phyloP scores from a whole-genome alignment of 2,113 vertebrate species.

The Pygoscelis adeliae region DNA sequence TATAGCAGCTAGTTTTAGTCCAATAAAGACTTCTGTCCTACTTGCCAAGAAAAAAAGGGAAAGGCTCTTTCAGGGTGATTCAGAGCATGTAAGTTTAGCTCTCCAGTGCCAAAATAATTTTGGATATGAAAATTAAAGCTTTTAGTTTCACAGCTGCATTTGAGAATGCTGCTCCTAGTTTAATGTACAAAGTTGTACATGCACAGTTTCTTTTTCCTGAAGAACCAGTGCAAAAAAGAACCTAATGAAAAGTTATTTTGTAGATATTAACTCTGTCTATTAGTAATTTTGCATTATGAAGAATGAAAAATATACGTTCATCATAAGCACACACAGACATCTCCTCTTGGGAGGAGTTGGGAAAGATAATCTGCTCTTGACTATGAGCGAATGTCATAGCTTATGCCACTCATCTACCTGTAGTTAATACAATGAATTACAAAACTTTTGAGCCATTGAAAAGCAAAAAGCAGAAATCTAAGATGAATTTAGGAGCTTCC shows the following conservation, averaged over 20 bases:
- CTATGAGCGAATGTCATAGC: not conserved
- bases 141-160: not conserved
- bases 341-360: fast-evolving
- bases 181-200: not conserved
- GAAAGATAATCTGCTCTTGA: not conserved
- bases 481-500: not conserved
- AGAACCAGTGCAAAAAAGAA: not conserved
- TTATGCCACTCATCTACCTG: not conserved
- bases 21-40: not conserved
- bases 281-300: not conserved
- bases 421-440: not conserved
- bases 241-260: not conserved
- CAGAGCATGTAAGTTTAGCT: not conserved
- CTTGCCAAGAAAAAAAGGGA: not conserved
- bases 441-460: not conserved
- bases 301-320: not conserved
- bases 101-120: not conserved
- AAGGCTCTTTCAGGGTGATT: not conserved
- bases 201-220: not conserved
- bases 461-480: not conserved
- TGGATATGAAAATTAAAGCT: not conserved
- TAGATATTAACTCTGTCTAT: not conserved
- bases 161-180: not conserved
- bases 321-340: not conserved
- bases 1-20: not conserved